Evolutionary conservation across 2,113 vertebrate species (phyloP), one percentile per base, ranked within the genome.

Genomic region (Tetrax tetrax): DNA sequence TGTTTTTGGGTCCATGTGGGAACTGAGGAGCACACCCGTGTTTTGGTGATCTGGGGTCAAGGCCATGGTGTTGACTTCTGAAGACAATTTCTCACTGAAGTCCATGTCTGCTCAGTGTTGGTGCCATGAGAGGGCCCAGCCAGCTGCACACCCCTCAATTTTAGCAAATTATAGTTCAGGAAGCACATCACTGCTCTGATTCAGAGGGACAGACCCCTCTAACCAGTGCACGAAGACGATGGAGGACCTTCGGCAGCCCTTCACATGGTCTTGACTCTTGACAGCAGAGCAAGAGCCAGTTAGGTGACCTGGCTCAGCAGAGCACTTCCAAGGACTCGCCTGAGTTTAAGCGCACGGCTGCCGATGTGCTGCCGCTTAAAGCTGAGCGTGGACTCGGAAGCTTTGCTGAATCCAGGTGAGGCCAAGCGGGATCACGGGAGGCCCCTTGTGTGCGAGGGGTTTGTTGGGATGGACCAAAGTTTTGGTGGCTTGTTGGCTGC

Each of bases 161-260:
- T 63, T 59, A 51, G 10, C 37, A 37, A 47, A 16, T 25, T 83
- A 2, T 1, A 29, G 1, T 29, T 85, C 12, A 70, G 41, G 20
- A 33, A 63, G 11, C 29, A 4, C 12, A 15, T 74, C 35, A 0
- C 17, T 81, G 8, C 19, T 4, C 0, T 27, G 1, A 6, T n/a
- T 33, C 23, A 25, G 31, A 47, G 10, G 13, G 4, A 20, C 27
- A 59, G 63, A 5, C 0, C 3, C 24, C 7, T 75, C 25, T 59
- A 6, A 19, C 12, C 35, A 19, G 3, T 1, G n/a, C 9, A 3
- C 1, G 3, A 10, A 25, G 41, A 1, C 38, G 74, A 9, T 59
- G 64, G 33, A 63, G 35, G 25, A 33, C 23, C 37, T 66, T 70
- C 5, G 2, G 10, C 20, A 28, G 31, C 63, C 45, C 53, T 45